These are phyloP conservation scores for Pristionchus entomophagus DNA, from an alignment of 2,888 invertebrate species.

Conservation along the genomic window DNA sequence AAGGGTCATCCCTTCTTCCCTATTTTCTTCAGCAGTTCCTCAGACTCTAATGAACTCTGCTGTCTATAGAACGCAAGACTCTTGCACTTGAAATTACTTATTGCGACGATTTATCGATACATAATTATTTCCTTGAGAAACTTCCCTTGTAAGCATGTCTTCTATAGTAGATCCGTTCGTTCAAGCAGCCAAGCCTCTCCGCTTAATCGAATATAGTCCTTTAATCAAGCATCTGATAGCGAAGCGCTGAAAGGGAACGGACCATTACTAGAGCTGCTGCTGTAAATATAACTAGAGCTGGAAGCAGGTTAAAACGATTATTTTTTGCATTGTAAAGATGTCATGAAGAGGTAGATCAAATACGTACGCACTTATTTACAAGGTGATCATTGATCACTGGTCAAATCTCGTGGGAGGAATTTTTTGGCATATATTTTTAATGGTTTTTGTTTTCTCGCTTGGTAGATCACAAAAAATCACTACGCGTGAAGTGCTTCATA, in stretches of 20 bases:
- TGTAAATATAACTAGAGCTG: background rate
- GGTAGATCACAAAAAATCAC: too few species aligned
- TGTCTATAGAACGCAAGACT: too few species aligned
- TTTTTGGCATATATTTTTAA: too few species aligned
- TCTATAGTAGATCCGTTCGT: background rate
- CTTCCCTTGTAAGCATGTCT: background rate
- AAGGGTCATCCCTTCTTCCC: background rate
- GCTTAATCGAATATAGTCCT: slow-evolving; percentile 30
- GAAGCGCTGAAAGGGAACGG: background rate
- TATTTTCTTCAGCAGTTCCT: background rate
- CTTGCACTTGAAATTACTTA: background rate
- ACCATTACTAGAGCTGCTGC: background rate
- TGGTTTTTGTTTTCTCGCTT: too few species aligned
- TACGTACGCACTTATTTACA: too few species aligned
- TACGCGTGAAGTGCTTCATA: too few species aligned
- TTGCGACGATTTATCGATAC: background rate
- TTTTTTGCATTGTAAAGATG: too few species aligned
- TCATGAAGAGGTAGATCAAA: too few species aligned
- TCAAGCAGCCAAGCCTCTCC: background rate
- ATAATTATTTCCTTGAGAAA: background rate
- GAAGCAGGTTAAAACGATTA: background rate
- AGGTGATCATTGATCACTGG: too few species aligned
- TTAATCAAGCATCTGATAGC: slow-evolving; percentile 35
- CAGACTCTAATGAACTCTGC: background rate
- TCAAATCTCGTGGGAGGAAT: too few species aligned